Evolutionary conservation across 2,113 vertebrate species (phyloP), one percentile per base, ranked within the genome.

Genomic region (Megaleporinus macrocephalus): DNA sequence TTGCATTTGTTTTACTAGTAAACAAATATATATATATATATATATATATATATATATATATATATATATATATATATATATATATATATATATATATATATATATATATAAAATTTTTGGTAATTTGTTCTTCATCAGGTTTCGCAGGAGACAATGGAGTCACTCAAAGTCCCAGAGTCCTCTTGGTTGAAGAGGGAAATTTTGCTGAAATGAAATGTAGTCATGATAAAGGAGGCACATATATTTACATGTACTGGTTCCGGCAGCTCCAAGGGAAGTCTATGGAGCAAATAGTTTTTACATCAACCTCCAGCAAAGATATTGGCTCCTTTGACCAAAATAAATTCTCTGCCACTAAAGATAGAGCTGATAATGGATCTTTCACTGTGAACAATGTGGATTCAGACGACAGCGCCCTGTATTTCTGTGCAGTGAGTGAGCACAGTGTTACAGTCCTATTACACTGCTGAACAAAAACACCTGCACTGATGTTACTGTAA

Each of bases 211-310:
- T 83, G 24, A 69, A 49, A 2, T 86, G 81, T 47, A 86, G 12
- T 4, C 80, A 86, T n/a, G 47, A 61, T 36, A 80, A 86, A 61
- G 66, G 9, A 15, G 5, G 3, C 1, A 0, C 0, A 0, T 87
- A 84, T 0, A 3, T 0, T 65, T 59, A 85, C 20, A 93, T 93
- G 92, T 91, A 91, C 83, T 92, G 89, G 91, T 93, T 81, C 86
- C 69, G 63, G 61, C 92, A 91, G 68, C 83, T 22, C 2, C 86
- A 81, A 18, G 87, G 87, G 68, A 36, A 90, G 24, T 57, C 29
- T 0, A 88, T 92, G 81, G 66, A 73, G 41, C 65, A 66, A n/a
- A 74, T 93, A 0, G 87, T 81, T 16, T 49, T 27, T 13, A 63
- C 22, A 24, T 15, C 59, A 6, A 36, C 71, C n/a, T 10, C 10